phyloP scores from a whole-genome alignment of 2,113 vertebrate species.

The Tachycineta bicolor region DNA sequence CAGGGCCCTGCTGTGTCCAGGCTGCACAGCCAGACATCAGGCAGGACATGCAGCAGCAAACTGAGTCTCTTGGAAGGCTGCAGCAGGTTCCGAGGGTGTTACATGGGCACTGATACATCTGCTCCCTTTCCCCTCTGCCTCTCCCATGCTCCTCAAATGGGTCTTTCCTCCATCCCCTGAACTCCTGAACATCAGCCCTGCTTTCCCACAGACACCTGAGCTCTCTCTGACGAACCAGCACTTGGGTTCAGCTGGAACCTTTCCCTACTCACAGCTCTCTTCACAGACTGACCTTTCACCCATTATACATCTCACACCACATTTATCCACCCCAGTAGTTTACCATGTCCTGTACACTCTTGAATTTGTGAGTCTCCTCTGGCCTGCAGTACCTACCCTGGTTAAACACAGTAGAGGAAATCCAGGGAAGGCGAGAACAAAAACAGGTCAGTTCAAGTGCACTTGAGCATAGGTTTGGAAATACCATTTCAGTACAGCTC shows the following conservation, averaged over 20 bases:
- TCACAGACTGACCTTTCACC: not conserved
- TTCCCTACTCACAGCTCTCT: not conserved
- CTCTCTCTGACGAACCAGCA: not conserved
- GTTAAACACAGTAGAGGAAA: not conserved
- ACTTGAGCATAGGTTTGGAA: not conserved
- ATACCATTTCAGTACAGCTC: not conserved
- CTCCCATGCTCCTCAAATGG: not conserved
- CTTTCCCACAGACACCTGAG: not conserved
- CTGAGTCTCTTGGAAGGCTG: not conserved
- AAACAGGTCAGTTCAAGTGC: not conserved
- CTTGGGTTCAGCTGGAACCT: not conserved
- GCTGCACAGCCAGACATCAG: not conserved
- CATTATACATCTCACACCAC: accelerated
- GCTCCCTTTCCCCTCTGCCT: not conserved
- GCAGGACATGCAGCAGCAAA: not conserved
- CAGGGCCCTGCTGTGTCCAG: not conserved
- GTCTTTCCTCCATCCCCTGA: not conserved
- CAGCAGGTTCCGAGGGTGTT: not conserved
- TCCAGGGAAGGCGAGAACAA: not conserved
- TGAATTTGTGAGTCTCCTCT: not conserved
- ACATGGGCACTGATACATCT: not conserved
- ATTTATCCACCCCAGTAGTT: not conserved
- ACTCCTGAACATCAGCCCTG: not conserved
- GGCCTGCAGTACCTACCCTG: not conserved
- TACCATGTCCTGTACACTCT: not conserved